Conservation (phyloP, 2,888 invertebrate species). For the Cataglyphis livida region DNA sequence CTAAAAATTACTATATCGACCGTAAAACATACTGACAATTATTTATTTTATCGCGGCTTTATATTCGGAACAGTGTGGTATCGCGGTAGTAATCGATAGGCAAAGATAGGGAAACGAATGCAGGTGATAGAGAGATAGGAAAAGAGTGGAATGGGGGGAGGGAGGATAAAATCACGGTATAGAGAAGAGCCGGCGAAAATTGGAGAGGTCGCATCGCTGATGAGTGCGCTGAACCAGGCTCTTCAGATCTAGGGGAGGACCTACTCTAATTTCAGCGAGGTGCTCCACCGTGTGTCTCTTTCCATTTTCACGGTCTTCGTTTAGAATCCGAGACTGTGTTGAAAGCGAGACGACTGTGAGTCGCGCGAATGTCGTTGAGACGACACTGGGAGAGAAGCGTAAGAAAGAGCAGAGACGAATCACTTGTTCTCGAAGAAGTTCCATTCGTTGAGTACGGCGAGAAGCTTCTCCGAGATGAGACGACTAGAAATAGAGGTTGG, state of each 20-base stretch:
- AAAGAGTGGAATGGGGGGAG: slow-evolving; percentile 2
- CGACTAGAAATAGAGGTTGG: slow-evolving; percentile 59
- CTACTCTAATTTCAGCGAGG: slow-evolving; percentile 68
- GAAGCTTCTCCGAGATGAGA: slow-evolving; percentile 59
- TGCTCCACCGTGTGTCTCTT: slow-evolving; percentile 43
- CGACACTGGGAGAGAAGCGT: slow-evolving; percentile 32
- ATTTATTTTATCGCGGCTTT: slow-evolving; percentile 55
- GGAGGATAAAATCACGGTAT: slow-evolving; percentile 48
- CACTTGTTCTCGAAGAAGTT: slow-evolving; percentile 58
- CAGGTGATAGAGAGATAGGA: slow-evolving; percentile 54
- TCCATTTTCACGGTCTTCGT: slow-evolving; percentile 59
- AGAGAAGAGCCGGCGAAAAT: slow-evolving; percentile 51
- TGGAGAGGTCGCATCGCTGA: slow-evolving; percentile 53
- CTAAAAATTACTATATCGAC: background rate
- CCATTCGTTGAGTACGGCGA: slow-evolving; percentile 42
- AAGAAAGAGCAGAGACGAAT: slow-evolving; percentile 61
- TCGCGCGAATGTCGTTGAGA: slow-evolving; percentile 35
- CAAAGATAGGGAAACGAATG: slow-evolving; percentile 60
- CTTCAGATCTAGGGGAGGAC: slow-evolving; percentile 40
- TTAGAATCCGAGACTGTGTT: slow-evolving; percentile 34
- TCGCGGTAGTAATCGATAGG: slow-evolving; percentile 56
- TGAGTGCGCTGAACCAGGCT: slow-evolving; percentile 50
- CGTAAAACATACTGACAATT: slow-evolving; percentile 13
- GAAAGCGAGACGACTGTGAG: slow-evolving; percentile 25
- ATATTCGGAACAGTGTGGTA: slow-evolving; percentile 44